These are phyloP conservation scores for Phocides pigmalion DNA, from an alignment of 1,140 invertebrate species.

Conservation along the genomic window DNA sequence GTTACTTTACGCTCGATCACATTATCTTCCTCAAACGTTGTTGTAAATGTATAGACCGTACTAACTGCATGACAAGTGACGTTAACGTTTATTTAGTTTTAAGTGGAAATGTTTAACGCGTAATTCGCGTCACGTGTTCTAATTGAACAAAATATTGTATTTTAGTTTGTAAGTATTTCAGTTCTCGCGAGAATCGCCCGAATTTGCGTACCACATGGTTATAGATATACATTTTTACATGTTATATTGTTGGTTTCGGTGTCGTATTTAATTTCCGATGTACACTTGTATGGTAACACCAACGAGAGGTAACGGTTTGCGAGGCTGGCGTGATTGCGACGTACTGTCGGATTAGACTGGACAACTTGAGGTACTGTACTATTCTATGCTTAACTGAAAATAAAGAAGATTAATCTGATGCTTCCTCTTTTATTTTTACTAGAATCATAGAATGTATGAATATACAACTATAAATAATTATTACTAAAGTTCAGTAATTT, in stretches of 20 bases:
- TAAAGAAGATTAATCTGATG: slow-evolving; percentile 79
- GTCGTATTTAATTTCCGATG: slow-evolving; percentile 43
- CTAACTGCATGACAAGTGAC: slow-evolving; percentile 74
- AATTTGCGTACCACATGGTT: slow-evolving; percentile 26
- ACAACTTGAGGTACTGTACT: slow-evolving; percentile 77
- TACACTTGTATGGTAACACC: slow-evolving; percentile 48
- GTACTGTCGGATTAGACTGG: slow-evolving; percentile 76
- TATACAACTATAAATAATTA: too few species aligned
- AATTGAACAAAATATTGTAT: slow-evolving; percentile 57
- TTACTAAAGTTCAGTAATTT: too few species aligned
- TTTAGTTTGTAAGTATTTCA: slow-evolving; percentile 54
- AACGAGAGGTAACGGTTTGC: slow-evolving; percentile 48
- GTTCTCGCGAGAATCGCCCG: slow-evolving; percentile 41
- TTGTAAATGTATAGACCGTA: slow-evolving; percentile 46
- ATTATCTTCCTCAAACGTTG: slow-evolving; percentile 48
- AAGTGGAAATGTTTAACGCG: slow-evolving; percentile 47
- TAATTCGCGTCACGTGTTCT: slow-evolving; percentile 39
- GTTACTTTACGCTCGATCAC: slow-evolving; percentile 46
- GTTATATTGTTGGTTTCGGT: slow-evolving; percentile 47
- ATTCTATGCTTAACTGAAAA: slow-evolving; percentile 83
- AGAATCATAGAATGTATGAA: too few species aligned
- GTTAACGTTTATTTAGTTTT: slow-evolving; percentile 47
- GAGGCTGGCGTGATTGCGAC: slow-evolving; percentile 62
- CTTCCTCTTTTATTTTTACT: slow-evolving; percentile 39
- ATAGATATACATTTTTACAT: slow-evolving; percentile 42